Evolutionary conservation across 1,140 invertebrate genomes (phyloP).

Genomic region (Delia radicum): DNA sequence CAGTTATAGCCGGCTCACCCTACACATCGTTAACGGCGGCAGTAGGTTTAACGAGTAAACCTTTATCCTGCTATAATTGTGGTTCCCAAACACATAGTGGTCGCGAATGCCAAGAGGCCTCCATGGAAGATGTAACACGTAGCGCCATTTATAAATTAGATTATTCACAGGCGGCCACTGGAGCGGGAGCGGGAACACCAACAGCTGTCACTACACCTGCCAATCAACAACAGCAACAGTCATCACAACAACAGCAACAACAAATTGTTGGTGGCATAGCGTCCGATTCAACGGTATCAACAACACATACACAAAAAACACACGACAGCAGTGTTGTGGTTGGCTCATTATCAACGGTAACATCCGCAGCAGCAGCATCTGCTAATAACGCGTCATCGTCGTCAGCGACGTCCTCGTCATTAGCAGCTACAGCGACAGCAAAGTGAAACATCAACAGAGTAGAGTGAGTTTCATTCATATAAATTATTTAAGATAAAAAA

Average conservation of each 20-base stretch:
- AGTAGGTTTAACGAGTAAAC: constrained; percentile 50
- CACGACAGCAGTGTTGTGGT: constrained; percentile 32
- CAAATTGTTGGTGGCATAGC: constrained; percentile 14
- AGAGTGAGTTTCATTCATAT: constrained; percentile 7
- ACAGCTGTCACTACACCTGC: constrained; percentile 19
- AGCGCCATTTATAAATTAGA: constrained; percentile 65
- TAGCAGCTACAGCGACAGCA: constrained; percentile 29
- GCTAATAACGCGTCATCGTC: constrained; percentile 27
- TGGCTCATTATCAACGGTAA: constrained; percentile 31
- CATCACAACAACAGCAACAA: background rate
- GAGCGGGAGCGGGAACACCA: constrained; percentile 29
- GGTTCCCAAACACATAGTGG: constrained; percentile 76
- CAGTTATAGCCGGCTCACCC: constrained; percentile 36
- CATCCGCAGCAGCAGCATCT: constrained; percentile 29
- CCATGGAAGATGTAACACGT: constrained; percentile 83
- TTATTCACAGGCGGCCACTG: constrained; percentile 56
- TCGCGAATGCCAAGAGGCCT: constrained; percentile 79
- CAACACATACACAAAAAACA: constrained; percentile 30
- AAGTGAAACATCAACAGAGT: constrained; percentile 1
- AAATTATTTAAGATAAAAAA: background rate
- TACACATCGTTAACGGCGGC: constrained; percentile 46
- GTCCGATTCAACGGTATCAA: background rate
- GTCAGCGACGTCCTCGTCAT: constrained; percentile 25
- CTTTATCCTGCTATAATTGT: constrained; percentile 71
- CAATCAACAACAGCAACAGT: background rate